Conservation (phyloP, 2,113 vertebrate genomes). For the Hippoglossus stenolepis region DNA sequence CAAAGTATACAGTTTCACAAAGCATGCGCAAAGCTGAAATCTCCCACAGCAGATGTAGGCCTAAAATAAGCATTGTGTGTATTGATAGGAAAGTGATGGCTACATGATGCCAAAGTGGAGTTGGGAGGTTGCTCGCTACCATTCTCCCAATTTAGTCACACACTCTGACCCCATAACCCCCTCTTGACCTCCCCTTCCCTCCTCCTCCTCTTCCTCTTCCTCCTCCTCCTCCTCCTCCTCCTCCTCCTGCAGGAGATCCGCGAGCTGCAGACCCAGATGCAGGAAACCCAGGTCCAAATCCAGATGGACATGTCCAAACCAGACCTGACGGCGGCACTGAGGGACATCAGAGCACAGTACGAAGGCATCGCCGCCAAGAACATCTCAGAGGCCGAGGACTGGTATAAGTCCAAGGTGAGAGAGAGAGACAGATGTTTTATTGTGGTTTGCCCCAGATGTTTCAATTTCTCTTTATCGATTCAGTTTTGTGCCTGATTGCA, state of each 20-base stretch:
- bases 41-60: slow-evolving; percentile 38
- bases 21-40: slow-evolving; percentile 8
- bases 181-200: not conserved
- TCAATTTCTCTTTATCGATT: not conserved
- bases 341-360: slow-evolving; percentile 94
- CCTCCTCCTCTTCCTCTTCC: slow-evolving; percentile 11
- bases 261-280: slow-evolving; percentile 93
- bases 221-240: slow-evolving; percentile 10
- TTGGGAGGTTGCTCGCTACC: no score
- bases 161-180: not conserved
- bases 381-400: slow-evolving; percentile 92
- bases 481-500: no score
- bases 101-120: no score
- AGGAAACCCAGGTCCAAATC: slow-evolving; percentile 94
- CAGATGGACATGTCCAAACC: slow-evolving; percentile 97
- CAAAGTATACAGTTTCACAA: not conserved
- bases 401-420: slow-evolving; percentile 97
- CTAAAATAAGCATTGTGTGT: not conserved
- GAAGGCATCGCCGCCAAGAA: slow-evolving; percentile 97
- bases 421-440: not conserved
- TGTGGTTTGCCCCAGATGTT: no score
- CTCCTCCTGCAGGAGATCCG: slow-evolving; percentile 88
- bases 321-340: slow-evolving; percentile 91
- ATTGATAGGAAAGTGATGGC: not conserved
- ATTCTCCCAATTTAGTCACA: not conserved